Conservation (phyloP, 2,797 vertebrate species). For the Tachyglossus aculeatus region DNA sequence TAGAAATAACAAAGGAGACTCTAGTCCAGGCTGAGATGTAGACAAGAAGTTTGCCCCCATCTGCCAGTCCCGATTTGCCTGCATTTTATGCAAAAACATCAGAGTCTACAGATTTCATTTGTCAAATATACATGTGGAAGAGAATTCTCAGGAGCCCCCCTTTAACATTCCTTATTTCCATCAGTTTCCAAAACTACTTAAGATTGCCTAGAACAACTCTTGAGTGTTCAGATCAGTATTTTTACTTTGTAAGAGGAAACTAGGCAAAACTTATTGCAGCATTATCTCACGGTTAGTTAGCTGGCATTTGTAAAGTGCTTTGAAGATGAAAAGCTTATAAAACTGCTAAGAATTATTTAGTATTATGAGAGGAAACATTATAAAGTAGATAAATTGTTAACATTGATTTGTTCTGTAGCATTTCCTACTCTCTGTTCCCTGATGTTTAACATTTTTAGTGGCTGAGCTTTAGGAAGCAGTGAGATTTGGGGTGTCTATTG, state of each 20-base stretch:
- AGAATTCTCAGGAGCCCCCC: slow-evolving; percentile 7
- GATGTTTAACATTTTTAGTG: slow-evolving; percentile 31
- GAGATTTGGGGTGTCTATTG: not conserved
- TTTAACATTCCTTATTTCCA: slow-evolving; percentile 22
- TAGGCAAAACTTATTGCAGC: slow-evolving; percentile 23
- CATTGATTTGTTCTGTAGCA: slow-evolving; percentile 52
- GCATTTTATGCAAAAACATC: no score
- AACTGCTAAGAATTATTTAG: slow-evolving; percentile 61
- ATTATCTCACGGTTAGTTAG: slow-evolving; percentile 47
- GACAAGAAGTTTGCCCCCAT: no score
- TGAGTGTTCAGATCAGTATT: no score
- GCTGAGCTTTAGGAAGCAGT: slow-evolving; percentile 22
- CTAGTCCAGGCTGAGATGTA: no score
- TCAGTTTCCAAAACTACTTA: slow-evolving; percentile 25
- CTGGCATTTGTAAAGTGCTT: slow-evolving; percentile 56
- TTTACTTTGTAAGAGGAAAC: slow-evolving; percentile 36
- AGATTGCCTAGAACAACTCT: slow-evolving; percentile 11
- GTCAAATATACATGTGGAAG: slow-evolving; percentile 16
- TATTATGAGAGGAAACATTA: slow-evolving; percentile 41
- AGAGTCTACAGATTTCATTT: no score
- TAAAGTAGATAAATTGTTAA: slow-evolving; percentile 59
- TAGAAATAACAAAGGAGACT: no score
- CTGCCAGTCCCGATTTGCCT: no score
- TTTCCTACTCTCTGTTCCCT: slow-evolving; percentile 32
- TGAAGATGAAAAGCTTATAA: slow-evolving; percentile 60